Percentiles rank a stretch among this genome's conserved stretches.
phyloP scores from a whole-genome alignment of 2,113 vertebrate species.

The Corythornis madagascariensis region DNA sequence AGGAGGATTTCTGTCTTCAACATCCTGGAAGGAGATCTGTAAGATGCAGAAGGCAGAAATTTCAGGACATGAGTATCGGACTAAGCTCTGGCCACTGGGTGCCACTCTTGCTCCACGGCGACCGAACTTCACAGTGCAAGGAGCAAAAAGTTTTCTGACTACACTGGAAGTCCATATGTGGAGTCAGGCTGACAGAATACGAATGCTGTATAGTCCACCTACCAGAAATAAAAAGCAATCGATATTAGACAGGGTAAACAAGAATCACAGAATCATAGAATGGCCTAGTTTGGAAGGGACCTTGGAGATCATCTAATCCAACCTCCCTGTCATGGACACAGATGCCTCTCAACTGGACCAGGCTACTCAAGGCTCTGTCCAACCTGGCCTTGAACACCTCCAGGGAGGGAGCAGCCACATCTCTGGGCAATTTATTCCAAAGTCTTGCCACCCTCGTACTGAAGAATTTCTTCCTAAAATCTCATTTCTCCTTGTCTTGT shows the following conservation, averaged over 20 bases:
- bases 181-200: slow-evolving; percentile 42
- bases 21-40: neutral
- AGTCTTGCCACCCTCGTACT: no score
- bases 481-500: no score
- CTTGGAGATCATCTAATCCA: no score
- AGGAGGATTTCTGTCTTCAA: neutral
- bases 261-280: no score
- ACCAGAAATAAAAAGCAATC: slow-evolving; percentile 66
- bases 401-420: no score
- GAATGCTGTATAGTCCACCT: neutral
- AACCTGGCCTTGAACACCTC: no score
- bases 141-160: slow-evolving; percentile 44
- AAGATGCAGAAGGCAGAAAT: neutral
- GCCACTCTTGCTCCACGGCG: slow-evolving; percentile 68
- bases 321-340: no score
- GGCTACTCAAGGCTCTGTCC: no score
- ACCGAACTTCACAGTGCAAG: neutral
- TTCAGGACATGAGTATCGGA: neutral
- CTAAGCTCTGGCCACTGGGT: slow-evolving; percentile 65
- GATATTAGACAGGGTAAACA: slow-evolving; percentile 38
- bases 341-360: no score
- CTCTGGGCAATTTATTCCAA: no score
- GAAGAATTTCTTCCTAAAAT: no score
- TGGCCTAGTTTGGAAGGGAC: no score
- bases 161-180: neutral